Evolutionary conservation across 1,140 invertebrate species (phyloP).

Genomic region (Pogonomyrmex barbatus): DNA sequence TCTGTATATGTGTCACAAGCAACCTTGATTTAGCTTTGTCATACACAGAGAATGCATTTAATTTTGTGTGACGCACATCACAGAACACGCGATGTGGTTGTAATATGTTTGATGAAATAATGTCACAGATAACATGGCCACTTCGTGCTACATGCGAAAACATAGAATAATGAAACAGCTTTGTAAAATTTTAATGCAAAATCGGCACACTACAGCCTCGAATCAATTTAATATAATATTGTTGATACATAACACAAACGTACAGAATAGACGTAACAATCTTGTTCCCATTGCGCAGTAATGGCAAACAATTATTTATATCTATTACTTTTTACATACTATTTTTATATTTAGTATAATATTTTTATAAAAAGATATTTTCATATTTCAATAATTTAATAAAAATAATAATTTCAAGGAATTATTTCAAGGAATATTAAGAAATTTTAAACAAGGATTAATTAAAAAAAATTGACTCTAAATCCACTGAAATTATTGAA

Average conservation of each 20-base stretch:
- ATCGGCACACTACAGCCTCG: not conserved
- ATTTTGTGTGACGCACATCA: slow-evolving; percentile 64
- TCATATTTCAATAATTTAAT: not conserved
- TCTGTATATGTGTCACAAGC: slow-evolving; percentile 31
- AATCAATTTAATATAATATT: slow-evolving; percentile 30
- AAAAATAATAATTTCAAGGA: not conserved
- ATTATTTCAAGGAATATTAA: not conserved
- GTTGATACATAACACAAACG: not conserved
- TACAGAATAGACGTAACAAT: not conserved
- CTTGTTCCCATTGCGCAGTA: not conserved
- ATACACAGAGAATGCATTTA: slow-evolving; percentile 41
- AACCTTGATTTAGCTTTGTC: slow-evolving; percentile 62
- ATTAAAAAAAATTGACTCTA: not conserved
- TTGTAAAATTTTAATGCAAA: slow-evolving; percentile 5
- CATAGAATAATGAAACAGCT: slow-evolving; percentile 2
- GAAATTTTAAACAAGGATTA: not conserved
- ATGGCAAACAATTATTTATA: slow-evolving; percentile 1
- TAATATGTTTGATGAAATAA: slow-evolving; percentile 69
- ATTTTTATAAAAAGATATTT: not conserved
- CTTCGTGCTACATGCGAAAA: slow-evolving; percentile 44
- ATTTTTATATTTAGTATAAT: not conserved
- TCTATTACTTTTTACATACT: not conserved
- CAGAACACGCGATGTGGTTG: slow-evolving; percentile 57
- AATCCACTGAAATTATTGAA: not conserved
- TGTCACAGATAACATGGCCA: slow-evolving; percentile 56